phyloP scores from a whole-genome alignment of 2,113 vertebrate species.

The Ailuropoda melanoleuca region DNA sequence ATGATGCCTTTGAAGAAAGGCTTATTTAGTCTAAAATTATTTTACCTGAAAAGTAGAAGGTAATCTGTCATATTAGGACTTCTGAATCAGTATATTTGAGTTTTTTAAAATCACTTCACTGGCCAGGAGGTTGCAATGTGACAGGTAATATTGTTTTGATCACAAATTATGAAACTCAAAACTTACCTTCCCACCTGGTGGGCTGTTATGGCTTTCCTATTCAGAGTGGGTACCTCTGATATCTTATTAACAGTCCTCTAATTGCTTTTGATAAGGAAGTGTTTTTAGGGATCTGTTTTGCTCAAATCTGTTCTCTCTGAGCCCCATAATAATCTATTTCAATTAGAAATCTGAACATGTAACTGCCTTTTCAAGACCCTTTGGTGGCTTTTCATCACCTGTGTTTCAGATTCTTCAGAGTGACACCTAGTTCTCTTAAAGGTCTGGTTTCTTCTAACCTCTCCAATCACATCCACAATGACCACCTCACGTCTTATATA shows the following conservation, averaged over 20 bases:
- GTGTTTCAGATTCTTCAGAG: background rate
- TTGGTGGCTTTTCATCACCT: background rate
- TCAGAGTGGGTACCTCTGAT: background rate
- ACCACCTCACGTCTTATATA: background rate
- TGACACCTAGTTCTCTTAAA: background rate
- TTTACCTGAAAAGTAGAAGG: conserved; percentile 14
- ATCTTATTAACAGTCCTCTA: too few relatives aligned
- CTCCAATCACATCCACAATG: background rate
- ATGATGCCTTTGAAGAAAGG: background rate
- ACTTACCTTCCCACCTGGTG: background rate
- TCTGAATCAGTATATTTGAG: background rate
- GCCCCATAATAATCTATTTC: too few relatives aligned
- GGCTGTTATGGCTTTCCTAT: background rate
- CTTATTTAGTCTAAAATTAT: background rate
- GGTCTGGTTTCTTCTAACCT: background rate
- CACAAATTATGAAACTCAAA: background rate
- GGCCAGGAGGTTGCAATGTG: background rate
- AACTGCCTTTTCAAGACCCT: conserved; percentile 17
- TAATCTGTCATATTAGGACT: background rate
- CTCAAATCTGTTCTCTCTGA: too few relatives aligned
- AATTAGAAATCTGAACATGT: background rate
- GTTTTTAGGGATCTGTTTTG: too few relatives aligned
- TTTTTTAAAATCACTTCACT: background rate
- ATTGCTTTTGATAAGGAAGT: too few relatives aligned
- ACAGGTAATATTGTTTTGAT: background rate